A percentile compares a stretch with the other conserved stretches of the same genome.
Conservation (phyloP, 1,140 invertebrate species). For the Calosoma granatense region DNA sequence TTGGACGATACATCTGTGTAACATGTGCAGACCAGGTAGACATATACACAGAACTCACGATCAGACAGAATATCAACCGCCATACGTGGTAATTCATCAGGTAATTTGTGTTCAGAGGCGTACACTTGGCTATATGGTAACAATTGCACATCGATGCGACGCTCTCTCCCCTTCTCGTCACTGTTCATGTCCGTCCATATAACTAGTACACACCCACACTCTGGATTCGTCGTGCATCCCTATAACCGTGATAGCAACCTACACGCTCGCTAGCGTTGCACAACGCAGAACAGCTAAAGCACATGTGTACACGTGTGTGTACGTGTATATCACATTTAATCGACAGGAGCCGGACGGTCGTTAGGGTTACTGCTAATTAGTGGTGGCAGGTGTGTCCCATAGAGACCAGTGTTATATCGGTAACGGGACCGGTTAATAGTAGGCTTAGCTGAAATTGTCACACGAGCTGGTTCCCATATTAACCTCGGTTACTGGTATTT, state of each 20-base stretch:
- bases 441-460: background rate
- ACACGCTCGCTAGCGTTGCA: too few relatives aligned
- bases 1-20: too few relatives aligned
- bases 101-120: background rate
- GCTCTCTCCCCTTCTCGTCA: too few relatives aligned
- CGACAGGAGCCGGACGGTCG: constrained; percentile 27
- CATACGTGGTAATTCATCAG: background rate
- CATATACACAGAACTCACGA: too few relatives aligned
- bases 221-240: too few relatives aligned
- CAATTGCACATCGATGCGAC: background rate
- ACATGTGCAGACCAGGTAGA: too few relatives aligned
- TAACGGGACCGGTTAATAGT: constrained; percentile 2
- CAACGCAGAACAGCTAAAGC: too few relatives aligned
- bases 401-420: constrained; percentile 25
- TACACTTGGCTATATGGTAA: background rate
- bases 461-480: background rate
- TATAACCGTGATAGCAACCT: too few relatives aligned
- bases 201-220: too few relatives aligned
- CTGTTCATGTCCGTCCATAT: too few relatives aligned
- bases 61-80: background rate
- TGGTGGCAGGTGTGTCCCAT: constrained; percentile 30
- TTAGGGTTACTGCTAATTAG: constrained; percentile 32
- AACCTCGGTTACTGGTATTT: background rate
- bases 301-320: background rate
- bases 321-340: constrained; percentile 30